Evolutionary conservation across 2,113 vertebrate genomes (phyloP).

Genomic region (Mirza zaza): DNA sequence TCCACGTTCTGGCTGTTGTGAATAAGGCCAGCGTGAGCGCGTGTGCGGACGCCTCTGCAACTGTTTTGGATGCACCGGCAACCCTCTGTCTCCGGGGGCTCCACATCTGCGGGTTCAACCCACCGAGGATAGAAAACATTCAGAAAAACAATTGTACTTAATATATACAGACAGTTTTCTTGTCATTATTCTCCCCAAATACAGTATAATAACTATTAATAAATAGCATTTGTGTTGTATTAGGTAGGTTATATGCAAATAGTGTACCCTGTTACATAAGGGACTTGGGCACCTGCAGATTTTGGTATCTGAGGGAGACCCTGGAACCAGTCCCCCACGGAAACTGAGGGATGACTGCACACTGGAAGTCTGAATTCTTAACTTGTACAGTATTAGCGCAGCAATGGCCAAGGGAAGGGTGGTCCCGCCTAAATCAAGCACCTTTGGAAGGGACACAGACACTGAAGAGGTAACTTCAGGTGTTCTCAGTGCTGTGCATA

Average conservation of each 20-base stretch:
- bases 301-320: not conserved
- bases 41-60: not conserved
- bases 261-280: not conserved
- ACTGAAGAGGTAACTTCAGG: no score
- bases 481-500: fast-evolving
- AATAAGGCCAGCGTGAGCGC: not conserved
- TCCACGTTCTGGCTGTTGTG: not conserved
- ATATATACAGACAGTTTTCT: not conserved
- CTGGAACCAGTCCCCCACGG: not conserved
- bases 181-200: not conserved
- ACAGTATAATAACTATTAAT: not conserved
- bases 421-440: not conserved
- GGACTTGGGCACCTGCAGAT: not conserved
- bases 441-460: not conserved
- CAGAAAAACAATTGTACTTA: not conserved
- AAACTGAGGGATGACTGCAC: not conserved
- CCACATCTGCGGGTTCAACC: not conserved
- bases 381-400: not conserved
- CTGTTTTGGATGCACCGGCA: no score
- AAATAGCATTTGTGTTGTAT: not conserved
- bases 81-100: not conserved
- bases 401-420: not conserved
- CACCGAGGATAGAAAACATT: not conserved
- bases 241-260: not conserved
- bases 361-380: not conserved